These are phyloP conservation scores for Cinara cedri DNA, from an alignment of 2,888 invertebrate genomes.

Conservation along the genomic window DNA sequence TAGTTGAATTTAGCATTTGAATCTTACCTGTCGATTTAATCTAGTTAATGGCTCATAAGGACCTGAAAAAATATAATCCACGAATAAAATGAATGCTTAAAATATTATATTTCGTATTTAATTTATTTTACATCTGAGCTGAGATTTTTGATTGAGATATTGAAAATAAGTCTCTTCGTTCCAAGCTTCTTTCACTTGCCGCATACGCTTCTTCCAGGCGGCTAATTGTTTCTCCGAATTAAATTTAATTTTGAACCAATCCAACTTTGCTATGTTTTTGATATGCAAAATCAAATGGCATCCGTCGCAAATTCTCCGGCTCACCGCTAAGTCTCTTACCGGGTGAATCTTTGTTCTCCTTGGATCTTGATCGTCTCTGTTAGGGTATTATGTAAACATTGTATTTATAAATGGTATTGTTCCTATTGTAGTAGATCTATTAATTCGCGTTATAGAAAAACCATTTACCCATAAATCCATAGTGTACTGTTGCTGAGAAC, in stretches of 20 bases:
- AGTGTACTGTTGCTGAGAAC: slow-evolving; percentile 51
- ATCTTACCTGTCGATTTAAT: slow-evolving; percentile 42
- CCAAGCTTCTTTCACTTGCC: slow-evolving; percentile 53
- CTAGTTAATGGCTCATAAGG: slow-evolving; percentile 49
- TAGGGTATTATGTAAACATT: not conserved
- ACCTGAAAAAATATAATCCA: not conserved
- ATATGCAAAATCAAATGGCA: slow-evolving; percentile 44
- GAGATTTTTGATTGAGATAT: slow-evolving; percentile 54
- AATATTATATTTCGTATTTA: not conserved
- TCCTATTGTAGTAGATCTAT: too few species aligned
- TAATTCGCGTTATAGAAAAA: not conserved
- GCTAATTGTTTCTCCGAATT: slow-evolving; percentile 42
- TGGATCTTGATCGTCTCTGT: slow-evolving; percentile 51
- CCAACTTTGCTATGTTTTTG: slow-evolving; percentile 50
- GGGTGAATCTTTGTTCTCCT: slow-evolving; percentile 48
- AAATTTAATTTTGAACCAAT: slow-evolving; percentile 50
- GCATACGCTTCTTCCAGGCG: slow-evolving; percentile 47
- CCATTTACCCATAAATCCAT: slow-evolving; percentile 50
- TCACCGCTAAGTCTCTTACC: slow-evolving; percentile 41
- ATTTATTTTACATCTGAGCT: slow-evolving; percentile 41
- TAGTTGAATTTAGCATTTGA: not conserved
- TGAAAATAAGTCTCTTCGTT: slow-evolving; percentile 53
- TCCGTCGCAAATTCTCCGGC: slow-evolving; percentile 45
- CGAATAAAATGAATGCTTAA: too few species aligned
- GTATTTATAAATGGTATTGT: too few species aligned